phyloP scores from a whole-genome alignment of 2,888 invertebrate species.

The Galerucella nymphaeae region DNA sequence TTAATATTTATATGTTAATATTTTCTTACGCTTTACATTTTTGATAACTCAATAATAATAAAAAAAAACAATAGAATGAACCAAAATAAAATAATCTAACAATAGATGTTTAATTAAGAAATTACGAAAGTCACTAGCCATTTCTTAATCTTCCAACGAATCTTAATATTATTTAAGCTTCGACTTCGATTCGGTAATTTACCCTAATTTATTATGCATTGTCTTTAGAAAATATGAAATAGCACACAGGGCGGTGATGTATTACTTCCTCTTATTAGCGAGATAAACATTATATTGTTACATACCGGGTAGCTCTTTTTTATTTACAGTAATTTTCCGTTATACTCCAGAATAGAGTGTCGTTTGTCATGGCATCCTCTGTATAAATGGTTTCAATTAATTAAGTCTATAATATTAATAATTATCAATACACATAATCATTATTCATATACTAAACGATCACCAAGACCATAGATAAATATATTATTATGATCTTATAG shows the following conservation, averaged over 20 bases:
- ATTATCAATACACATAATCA: neutral
- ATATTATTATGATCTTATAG: conserved; percentile 16
- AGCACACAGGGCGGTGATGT: conserved; percentile 17
- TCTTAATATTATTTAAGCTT: conserved; percentile 10
- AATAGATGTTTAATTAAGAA: conserved; percentile 25
- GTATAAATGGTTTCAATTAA: neutral
- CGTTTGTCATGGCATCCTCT: too few species aligned
- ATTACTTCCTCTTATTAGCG: conserved; percentile 22
- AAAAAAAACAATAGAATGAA: neutral
- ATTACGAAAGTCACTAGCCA: conserved; percentile 5
- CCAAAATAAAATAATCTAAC: conserved; percentile 1
- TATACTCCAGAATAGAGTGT: too few species aligned
- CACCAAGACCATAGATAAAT: conserved; percentile 15
- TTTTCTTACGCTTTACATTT: neutral
- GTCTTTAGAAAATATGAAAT: conserved; percentile 31
- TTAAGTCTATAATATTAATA: neutral
- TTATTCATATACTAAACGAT: conserved; percentile 18
- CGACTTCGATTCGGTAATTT: conserved; percentile 32
- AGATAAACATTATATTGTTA: neutral
- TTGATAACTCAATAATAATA: neutral
- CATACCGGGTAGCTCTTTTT: neutral
- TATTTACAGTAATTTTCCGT: neutral
- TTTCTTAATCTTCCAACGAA: conserved; percentile 14
- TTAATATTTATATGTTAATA: neutral
- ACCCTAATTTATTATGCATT: conserved; percentile 31